These are phyloP conservation scores for Xenus cinereus DNA, from an alignment of 2,113 vertebrate genomes.

Conservation along the genomic window DNA sequence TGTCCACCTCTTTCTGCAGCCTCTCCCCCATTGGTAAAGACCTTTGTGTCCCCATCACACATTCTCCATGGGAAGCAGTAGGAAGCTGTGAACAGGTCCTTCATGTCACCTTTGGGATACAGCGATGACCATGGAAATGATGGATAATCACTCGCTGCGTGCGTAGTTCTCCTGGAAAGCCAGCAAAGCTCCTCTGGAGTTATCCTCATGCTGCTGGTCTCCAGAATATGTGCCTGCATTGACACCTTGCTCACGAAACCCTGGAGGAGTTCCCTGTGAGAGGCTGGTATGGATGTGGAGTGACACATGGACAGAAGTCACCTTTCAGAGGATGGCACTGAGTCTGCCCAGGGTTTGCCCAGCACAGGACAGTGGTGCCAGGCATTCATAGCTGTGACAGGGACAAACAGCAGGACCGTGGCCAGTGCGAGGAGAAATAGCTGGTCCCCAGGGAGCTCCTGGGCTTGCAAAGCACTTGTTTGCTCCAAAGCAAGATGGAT, in stretches of 20 bases:
- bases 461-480: conserved; percentile 27
- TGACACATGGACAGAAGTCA: background rate
- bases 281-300: background rate
- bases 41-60: rapidly evolving
- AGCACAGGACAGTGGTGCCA: background rate
- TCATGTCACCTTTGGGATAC: background rate
- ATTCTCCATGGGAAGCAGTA: background rate
- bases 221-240: background rate
- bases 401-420: conserved; percentile 16
- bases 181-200: background rate
- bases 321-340: background rate
- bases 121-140: rapidly evolving
- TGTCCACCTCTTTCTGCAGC: background rate
- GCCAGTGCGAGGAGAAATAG: background rate
- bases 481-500: conserved; percentile 7
- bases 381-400: conserved; percentile 39
- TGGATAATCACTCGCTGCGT: background rate
- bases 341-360: background rate
- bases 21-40: background rate
- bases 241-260: background rate
- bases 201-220: background rate
- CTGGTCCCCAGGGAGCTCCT: background rate
- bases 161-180: background rate
- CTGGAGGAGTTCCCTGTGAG: background rate
- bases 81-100: background rate